Evolutionary conservation across 2,888 invertebrate genomes (phyloP).

Genomic region (Agriopis leucophaearia): DNA sequence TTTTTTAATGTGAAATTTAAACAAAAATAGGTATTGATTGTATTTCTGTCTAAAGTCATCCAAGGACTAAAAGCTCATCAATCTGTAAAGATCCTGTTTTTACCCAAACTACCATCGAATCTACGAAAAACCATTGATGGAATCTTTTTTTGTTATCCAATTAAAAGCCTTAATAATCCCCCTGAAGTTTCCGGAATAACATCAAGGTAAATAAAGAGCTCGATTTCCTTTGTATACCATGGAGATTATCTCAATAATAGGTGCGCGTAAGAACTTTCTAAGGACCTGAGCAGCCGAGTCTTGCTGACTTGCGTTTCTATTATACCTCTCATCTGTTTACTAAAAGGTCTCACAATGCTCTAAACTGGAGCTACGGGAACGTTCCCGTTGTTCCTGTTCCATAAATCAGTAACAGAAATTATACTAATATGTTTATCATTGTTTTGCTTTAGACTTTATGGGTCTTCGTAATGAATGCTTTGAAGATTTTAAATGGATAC

Average conservation of each 20-base stretch:
- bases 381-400: conserved; percentile 44
- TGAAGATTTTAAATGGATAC: conserved; percentile 51
- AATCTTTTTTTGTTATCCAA: conserved; percentile 17
- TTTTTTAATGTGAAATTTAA: no score
- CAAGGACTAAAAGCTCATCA: neutral
- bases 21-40: no score
- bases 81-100: neutral
- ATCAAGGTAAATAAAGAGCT: conserved; percentile 46
- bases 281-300: conserved; percentile 48
- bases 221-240: conserved; percentile 44
- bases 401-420: conserved; percentile 57
- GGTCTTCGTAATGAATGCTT: conserved; percentile 49
- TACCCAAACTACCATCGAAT: conserved; percentile 2
- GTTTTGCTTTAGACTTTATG: conserved; percentile 54
- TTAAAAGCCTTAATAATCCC: conserved; percentile 28
- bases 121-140: conserved; percentile 13
- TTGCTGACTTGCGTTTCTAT: conserved; percentile 58
- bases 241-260: conserved; percentile 51
- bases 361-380: conserved; percentile 51
- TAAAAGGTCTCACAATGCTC: conserved; percentile 61
- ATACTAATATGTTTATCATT: conserved; percentile 59
- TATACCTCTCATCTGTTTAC: conserved; percentile 57
- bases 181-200: conserved; percentile 26
- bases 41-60: neutral
- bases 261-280: conserved; percentile 47